Conservation (phyloP, 2,113 vertebrate genomes). For the Marmota monax region DNA sequence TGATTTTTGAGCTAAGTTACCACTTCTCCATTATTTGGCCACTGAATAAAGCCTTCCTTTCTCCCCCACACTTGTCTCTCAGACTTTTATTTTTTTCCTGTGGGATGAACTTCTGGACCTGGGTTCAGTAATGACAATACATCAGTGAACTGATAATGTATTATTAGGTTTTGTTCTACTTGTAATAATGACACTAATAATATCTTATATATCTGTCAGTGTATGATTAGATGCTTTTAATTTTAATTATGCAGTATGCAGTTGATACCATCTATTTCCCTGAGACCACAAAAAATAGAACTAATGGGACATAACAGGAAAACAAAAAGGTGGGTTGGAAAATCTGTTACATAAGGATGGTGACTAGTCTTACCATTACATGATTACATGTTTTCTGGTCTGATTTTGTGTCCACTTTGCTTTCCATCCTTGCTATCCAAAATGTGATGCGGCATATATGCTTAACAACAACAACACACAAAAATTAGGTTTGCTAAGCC, state of each 20-base stretch:
- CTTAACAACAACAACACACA: neutral
- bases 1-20: neutral
- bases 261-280: slow-evolving; percentile 6
- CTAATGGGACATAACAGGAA: neutral
- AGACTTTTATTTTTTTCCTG: neutral
- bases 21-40: neutral
- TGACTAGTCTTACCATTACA: neutral
- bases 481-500: slow-evolving; percentile 11
- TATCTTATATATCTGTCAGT: slow-evolving; percentile 20
- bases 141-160: neutral
- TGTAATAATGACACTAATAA: slow-evolving; percentile 38
- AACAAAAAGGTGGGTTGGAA: neutral
- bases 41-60: neutral
- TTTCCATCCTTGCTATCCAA: neutral
- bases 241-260: slow-evolving; percentile 14
- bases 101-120: neutral
- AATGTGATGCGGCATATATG: neutral
- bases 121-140: neutral
- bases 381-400: neutral
- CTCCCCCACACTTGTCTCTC: neutral
- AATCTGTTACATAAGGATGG: neutral
- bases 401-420: slow-evolving; percentile 44
- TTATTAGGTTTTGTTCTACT: slow-evolving; percentile 33
- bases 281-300: slow-evolving; percentile 35
- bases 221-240: slow-evolving; percentile 10